Base-by-base conservation (phyloP, 2,113 vertebrate species). In the Pterophyllum scalare region DNA sequence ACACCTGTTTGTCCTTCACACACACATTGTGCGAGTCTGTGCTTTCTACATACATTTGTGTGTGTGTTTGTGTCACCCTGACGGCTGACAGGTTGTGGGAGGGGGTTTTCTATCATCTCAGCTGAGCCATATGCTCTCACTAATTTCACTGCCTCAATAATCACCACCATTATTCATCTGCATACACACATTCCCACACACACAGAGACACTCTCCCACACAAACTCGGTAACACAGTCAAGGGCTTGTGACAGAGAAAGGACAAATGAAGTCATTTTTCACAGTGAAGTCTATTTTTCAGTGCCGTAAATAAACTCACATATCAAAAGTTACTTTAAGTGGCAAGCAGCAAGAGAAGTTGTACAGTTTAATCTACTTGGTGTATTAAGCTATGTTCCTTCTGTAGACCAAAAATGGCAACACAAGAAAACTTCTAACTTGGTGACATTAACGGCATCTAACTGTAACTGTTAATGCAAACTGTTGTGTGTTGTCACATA, bases 131-230 rank as follows among this genome's bases (percentile, higher is more conserved):
- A 94, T 95, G 94, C 88, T 94, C 77, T 52, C 77, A 82, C 78
- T 92, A 95, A 94, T 94, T 93, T 92, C 83, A 84, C 91, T 83
- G 92, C 93, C 75, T 91, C 86, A 90, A 89, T 94, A 95, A 94
- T 93, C 89, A 80, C 84, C 76, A 26, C 88, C 90, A 94, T 95
- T 91, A 91, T 82, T 95, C 93, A 93, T 92, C 81, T 80, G 49
- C 86, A 59, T 67, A 52, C 58, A 52, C 80, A 79, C 81, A 79
- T 40, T 26, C 11, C 28, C 67, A 79, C 75, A 59, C n/a, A 13
- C 59, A 3, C 22, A 4, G 7, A 80, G 22, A 22, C 20, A 43
- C 40, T 38, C 19, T 38, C 52, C 43, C 52, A 81, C 88, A 86
- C 80, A 80, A 78, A 65, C 78, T 60, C 56, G 46, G 64, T 40